Evolutionary conservation across 2,888 invertebrate species (phyloP), one percentile per base, ranked within the genome.

Genomic region (Drosophila heteroneura): DNA sequence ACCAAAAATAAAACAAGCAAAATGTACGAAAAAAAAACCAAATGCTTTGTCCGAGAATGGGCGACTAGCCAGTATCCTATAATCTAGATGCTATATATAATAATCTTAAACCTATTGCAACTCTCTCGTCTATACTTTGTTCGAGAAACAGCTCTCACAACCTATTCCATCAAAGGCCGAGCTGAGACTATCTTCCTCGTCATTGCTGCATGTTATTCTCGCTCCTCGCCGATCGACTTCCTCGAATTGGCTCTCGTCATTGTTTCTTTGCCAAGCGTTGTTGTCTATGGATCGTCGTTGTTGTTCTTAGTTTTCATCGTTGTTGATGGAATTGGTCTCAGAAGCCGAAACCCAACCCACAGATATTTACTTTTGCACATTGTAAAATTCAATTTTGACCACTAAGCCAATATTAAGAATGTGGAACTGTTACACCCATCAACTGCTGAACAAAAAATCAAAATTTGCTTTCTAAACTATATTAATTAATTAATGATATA

Each of bases 1-100:
- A 66, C 67, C 74, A 39, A 47, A 63, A 70, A 60, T 59, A 53
- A 60, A 51, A 53, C n/a, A 63, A 60, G 30, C 26, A 22, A 49
- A 30, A 49, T 16, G 16, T 2, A 16, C 3, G 12, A 19, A 39
- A 33, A 33, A 39, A 35, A 30, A 57, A 10, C 37, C 16, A 41
- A n/a, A 30, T 26, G 30, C 10, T 14, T 16, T 14, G 12, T 19
- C 5, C 9, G 26, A 30, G 14, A 9, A 5, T 14, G 16, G 4
- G 14, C 32, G 26, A 41, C 60, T n/a, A 5, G 14, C 1, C 22
- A 57, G 16, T 51, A 33, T 58, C 39, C 68, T 51, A 6, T 49
- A 39, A 4, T 52, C 16, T 5, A 6, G 16, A 22, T 5, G 16
- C 10, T 22, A 26, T 26, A 22, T 47, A 47, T 47, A 22, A 47